Conservation (phyloP, 92 coral and sea anemone genomes). For the Phymanthus crucifer region DNA sequence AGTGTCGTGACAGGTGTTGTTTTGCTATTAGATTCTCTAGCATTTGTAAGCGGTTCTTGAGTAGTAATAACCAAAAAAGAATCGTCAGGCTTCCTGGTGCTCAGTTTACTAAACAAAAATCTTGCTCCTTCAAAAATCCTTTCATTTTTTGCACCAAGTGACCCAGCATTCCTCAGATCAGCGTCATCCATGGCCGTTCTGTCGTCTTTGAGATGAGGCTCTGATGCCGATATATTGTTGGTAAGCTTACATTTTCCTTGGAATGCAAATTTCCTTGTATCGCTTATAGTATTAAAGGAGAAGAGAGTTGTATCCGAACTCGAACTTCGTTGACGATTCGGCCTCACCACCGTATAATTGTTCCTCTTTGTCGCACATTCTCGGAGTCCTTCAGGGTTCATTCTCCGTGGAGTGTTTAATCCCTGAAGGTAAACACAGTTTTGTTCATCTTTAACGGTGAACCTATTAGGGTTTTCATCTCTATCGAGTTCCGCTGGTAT, state of each 20-base stretch:
- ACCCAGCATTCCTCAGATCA: not conserved
- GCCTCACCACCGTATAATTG: conserved; percentile 16
- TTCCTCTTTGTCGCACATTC: not conserved
- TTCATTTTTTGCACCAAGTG: not conserved
- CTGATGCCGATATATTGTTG: conserved; percentile 15
- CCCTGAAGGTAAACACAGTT: not conserved
- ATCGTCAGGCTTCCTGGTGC: conserved; percentile 13
- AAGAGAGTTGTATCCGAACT: not conserved
- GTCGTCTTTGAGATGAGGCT: conserved; percentile 2
- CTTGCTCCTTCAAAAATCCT: conserved; percentile 39
- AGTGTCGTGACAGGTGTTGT: not conserved
- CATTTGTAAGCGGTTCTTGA: conserved; percentile 1
- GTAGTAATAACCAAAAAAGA: conserved; percentile 25
- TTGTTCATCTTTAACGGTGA: not conserved
- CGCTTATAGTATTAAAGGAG: not conserved
- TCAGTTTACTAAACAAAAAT: conserved; percentile 33
- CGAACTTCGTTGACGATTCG: conserved; percentile 6
- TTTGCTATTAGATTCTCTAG: not conserved
- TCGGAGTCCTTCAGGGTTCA: not conserved
- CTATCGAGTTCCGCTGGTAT: not conserved
- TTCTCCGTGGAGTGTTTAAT: not conserved
- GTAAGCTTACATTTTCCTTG: not conserved
- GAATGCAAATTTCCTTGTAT: conserved; percentile 6
- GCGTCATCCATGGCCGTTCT: not conserved
- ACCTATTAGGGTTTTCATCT: not conserved